Percentiles rank a stretch among this genome's conserved stretches.
Conservation (phyloP, 2,888 invertebrate genomes). For the Aspidapion aeneum region DNA sequence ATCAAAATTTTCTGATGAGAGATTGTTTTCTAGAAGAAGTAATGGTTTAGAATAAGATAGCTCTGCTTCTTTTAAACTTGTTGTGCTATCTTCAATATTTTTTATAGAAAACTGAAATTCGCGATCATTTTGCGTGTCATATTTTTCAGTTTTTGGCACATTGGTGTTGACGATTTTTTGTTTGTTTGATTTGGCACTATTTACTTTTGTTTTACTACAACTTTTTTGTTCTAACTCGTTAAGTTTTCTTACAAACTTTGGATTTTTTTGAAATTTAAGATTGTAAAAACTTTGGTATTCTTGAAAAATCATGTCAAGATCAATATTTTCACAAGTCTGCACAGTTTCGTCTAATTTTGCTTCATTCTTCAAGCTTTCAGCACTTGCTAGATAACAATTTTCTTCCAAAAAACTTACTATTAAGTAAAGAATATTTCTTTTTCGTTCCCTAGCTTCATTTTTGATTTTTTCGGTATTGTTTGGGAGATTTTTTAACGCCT, state of each 20-base stretch:
- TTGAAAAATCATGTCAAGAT: constrained; percentile 81
- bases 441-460: constrained; percentile 45
- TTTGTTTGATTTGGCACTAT: constrained; percentile 25
- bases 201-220: constrained; percentile 22
- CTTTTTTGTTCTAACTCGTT: constrained; percentile 24
- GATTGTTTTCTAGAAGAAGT: not conserved
- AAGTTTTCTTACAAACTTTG: constrained; percentile 68
- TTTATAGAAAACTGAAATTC: not conserved
- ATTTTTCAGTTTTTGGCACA: not conserved
- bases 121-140: constrained; percentile 15
- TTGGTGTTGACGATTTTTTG: constrained; percentile 19
- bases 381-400: constrained; percentile 61
- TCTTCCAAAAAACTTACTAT: constrained; percentile 65
- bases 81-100: constrained; percentile 3
- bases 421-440: constrained; percentile 57
- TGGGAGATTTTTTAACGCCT: constrained; percentile 7
- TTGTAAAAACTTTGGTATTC: constrained; percentile 87
- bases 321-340: constrained; percentile 87
- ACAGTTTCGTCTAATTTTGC: constrained; percentile 66
- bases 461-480: constrained; percentile 35
- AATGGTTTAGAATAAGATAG: not conserved
- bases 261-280: constrained; percentile 81
- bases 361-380: constrained; percentile 65
- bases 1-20: constrained; percentile 39
- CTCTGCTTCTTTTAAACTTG: constrained; percentile 24